A percentile compares a stretch with the other conserved stretches of the same genome.
Evolutionary conservation across 2,888 invertebrate species (phyloP).

Genomic region (Anaspis maculata): DNA sequence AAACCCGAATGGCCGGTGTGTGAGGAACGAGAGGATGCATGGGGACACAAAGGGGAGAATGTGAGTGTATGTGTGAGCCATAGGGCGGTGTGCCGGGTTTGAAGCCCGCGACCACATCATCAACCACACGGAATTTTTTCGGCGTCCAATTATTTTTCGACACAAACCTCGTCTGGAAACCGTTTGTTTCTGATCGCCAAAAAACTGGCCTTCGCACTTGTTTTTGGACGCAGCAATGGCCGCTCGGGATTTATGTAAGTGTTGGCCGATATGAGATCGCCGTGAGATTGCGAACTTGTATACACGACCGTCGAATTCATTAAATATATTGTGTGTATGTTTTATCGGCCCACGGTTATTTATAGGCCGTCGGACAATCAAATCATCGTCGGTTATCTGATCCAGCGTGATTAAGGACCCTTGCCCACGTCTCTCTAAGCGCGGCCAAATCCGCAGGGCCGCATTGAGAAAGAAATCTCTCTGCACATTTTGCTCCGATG

Average conservation of each 20-base stretch:
- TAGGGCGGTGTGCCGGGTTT: slow-evolving; percentile 26
- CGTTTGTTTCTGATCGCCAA: slow-evolving; percentile 31
- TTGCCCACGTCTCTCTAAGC: too few species aligned
- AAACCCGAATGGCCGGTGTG: too few species aligned
- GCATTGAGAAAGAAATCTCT: too few species aligned
- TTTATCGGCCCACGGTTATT: slow-evolving; percentile 16
- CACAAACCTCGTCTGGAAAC: slow-evolving; percentile 33
- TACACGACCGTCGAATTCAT: slow-evolving; percentile 22
- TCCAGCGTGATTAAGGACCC: slow-evolving; percentile 3
- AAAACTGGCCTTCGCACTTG: slow-evolving; percentile 33
- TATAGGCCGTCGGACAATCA: slow-evolving; percentile 9
- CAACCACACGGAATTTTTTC: slow-evolving; percentile 38
- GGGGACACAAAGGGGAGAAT: too few species aligned
- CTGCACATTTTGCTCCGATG: too few species aligned
- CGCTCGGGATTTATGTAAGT: slow-evolving; percentile 28
- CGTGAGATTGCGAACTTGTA: slow-evolving; percentile 19
- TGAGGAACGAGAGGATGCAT: too few species aligned
- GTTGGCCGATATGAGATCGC: slow-evolving; percentile 28
- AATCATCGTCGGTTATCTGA: slow-evolving; percentile 9
- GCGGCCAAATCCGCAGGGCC: too few species aligned
- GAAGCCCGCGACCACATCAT: too few species aligned
- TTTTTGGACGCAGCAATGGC: slow-evolving; percentile 27
- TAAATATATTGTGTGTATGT: slow-evolving; percentile 20
- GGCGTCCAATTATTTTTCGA: slow-evolving; percentile 37
- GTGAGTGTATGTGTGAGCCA: too few species aligned